Evolutionary conservation across 2,113 vertebrate species (phyloP).

Genomic region (Caranx ignobilis): DNA sequence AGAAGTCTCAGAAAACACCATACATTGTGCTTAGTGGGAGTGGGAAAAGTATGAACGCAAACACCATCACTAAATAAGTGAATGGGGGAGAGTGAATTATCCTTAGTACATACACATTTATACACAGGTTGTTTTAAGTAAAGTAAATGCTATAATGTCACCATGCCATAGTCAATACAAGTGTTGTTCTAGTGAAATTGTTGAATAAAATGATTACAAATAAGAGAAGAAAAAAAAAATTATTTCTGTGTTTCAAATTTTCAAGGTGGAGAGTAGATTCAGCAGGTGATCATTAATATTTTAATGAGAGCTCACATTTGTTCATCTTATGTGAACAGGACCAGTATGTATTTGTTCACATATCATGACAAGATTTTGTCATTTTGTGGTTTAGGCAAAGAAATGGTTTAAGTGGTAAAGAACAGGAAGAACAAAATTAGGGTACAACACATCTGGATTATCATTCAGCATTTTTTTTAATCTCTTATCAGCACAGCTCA

Average conservation of each 20-base stretch:
- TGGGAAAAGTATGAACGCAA: slow-evolving; percentile 95
- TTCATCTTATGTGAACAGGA: not conserved
- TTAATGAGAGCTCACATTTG: not conserved
- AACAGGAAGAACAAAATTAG: not conserved
- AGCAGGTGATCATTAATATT: not conserved
- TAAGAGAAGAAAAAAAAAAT: not conserved
- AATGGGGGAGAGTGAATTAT: not conserved
- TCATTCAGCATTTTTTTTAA: too few relatives aligned
- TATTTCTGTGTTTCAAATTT: not conserved
- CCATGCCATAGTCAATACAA: slow-evolving; percentile 15
- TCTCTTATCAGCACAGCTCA: too few relatives aligned
- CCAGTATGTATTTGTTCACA: not conserved
- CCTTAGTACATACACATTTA: not conserved
- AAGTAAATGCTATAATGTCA: not conserved
- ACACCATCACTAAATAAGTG: slow-evolving; percentile 78
- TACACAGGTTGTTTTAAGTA: slow-evolving; percentile 44
- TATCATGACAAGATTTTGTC: not conserved
- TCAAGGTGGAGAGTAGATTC: not conserved
- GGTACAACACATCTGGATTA: not conserved
- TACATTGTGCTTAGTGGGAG: slow-evolving; percentile 95
- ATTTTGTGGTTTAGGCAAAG: not conserved
- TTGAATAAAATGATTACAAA: slow-evolving; percentile 54
- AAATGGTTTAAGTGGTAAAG: not conserved
- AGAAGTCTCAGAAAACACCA: slow-evolving; percentile 94
- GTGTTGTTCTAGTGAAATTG: slow-evolving; percentile 43